Conservation (phyloP, 2,888 invertebrate genomes). For the Conomelus anceps region DNA sequence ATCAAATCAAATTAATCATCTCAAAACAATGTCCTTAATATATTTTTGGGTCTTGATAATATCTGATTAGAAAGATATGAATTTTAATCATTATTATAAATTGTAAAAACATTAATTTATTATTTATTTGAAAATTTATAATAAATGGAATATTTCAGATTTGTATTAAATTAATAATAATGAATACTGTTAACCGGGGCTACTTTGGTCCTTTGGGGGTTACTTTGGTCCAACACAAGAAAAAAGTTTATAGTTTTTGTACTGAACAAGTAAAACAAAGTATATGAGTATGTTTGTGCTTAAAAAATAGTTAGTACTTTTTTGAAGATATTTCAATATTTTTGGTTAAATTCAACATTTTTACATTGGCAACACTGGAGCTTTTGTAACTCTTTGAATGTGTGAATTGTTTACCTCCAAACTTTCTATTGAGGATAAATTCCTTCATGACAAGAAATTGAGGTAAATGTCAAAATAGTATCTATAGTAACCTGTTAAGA, state of each 20-base stretch:
- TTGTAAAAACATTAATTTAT: too few species aligned
- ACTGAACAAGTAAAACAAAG: neutral
- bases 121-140: too few species aligned
- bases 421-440: neutral
- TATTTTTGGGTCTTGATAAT: too few species aligned
- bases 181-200: neutral
- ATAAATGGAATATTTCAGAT: too few species aligned
- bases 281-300: neutral
- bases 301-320: conserved; percentile 9
- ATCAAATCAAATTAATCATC: too few species aligned
- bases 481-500: neutral
- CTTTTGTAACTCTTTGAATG: neutral
- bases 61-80: too few species aligned
- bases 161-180: too few species aligned
- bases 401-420: conserved; percentile 1
- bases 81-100: too few species aligned
- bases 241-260: conserved; percentile 7
- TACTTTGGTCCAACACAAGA: conserved; percentile 4
- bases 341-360: conserved; percentile 12
- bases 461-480: conserved; percentile 14
- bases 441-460: neutral
- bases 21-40: too few species aligned
- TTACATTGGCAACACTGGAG: conserved; percentile 12
- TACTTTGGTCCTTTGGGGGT: neutral
- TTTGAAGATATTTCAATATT: neutral